Percentiles rank a stretch among this genome's conserved stretches.
Evolutionary conservation across 2,797 vertebrate species (phyloP).

Genomic region (Meriones psammophilus): DNA sequence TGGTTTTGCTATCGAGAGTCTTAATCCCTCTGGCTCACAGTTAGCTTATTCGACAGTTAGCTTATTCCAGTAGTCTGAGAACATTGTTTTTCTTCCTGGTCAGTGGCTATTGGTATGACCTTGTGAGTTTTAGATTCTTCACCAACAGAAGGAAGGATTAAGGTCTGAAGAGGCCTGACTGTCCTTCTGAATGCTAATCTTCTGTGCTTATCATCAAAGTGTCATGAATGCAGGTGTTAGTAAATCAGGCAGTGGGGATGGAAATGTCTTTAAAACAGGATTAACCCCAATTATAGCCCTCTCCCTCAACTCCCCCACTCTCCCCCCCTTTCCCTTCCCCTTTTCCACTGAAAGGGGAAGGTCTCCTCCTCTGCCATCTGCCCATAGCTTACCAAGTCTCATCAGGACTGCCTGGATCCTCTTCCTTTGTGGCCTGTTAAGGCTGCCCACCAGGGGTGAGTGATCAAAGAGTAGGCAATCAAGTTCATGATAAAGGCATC

Average conservation of each 20-base stretch:
- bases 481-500: no score
- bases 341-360: no score
- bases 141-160: neutral
- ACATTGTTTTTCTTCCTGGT: neutral
- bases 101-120: neutral
- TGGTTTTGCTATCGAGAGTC: neutral
- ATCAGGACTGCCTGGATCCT: no score
- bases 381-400: no score
- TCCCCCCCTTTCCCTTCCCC: no score
- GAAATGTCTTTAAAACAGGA: neutral
- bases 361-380: no score
- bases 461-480: no score
- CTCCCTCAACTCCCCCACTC: no score
- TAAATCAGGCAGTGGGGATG: neutral
- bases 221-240: neutral
- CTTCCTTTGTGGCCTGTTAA: no score
- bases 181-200: neutral
- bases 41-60: no score
- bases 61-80: neutral
- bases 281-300: neutral
- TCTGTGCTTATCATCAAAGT: no score
- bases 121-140: neutral
- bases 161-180: neutral
- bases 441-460: no score
- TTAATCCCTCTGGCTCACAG: neutral